phyloP scores from a whole-genome alignment of 30 jellyfish, hydroid and myxozoan species.

The Rhopilema esculentum region DNA sequence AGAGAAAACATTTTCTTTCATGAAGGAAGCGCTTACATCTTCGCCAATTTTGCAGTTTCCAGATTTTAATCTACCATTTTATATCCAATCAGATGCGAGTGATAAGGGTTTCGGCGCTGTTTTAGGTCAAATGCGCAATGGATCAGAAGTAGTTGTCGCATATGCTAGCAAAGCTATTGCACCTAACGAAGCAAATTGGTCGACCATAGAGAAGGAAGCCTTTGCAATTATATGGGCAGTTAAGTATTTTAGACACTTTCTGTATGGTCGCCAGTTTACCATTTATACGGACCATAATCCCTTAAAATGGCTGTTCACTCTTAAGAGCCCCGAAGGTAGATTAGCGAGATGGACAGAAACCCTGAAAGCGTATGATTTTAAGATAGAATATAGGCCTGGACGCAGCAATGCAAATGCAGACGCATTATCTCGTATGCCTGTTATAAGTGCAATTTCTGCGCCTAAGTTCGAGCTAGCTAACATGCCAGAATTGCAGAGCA shows the following conservation, averaged over 20 bases:
- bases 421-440: conserved; percentile 69
- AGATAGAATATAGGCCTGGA: conserved; percentile 75
- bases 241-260: conserved; percentile 39
- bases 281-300: conserved; percentile 72
- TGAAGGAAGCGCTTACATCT: conserved; percentile 50
- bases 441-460: conserved; percentile 31
- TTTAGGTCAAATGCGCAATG: conserved; percentile 55
- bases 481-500: conserved; percentile 43
- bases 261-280: conserved; percentile 66
- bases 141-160: conserved; percentile 42
- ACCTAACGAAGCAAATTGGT: conserved; percentile 9
- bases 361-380: conserved; percentile 55
- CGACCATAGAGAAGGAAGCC: conserved; percentile 64
- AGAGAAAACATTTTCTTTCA: conserved; percentile 55
- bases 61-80: conserved; percentile 47
- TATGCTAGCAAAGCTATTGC: conserved; percentile 45
- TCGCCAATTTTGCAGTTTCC: conserved; percentile 58
- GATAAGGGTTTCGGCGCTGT: conserved; percentile 63
- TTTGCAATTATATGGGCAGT: conserved; percentile 66
- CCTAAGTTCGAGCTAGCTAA: conserved; percentile 45
- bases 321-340: conserved; percentile 42
- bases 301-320: conserved; percentile 52
- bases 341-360: conserved; percentile 67
- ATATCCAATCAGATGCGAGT: conserved; percentile 56
- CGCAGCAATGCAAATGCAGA: conserved; percentile 62